Evolutionary conservation across 92 coral and sea anemone species (phyloP).

Genomic region (Umimayanthus kanabou): DNA sequence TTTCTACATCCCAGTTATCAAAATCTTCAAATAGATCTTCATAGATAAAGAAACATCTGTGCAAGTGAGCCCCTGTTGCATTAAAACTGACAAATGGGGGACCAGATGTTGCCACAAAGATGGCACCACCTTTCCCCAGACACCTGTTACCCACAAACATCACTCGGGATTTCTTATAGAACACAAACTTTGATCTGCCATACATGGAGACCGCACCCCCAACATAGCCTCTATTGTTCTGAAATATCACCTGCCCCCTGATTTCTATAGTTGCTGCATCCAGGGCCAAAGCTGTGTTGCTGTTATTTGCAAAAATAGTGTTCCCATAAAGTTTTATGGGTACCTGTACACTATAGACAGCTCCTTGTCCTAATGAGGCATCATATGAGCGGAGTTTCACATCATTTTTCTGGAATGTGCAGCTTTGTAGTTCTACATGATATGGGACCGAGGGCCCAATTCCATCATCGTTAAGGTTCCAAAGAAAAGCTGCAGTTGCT

Average conservation of each 20-base stretch:
- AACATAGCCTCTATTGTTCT: constrained; percentile 52
- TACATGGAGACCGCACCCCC: constrained; percentile 78
- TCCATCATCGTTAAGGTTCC: constrained; percentile 49
- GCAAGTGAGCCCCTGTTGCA: constrained; percentile 40
- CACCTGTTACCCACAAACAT: constrained; percentile 55
- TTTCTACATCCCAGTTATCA: constrained; percentile 60
- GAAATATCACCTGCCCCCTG: constrained; percentile 53
- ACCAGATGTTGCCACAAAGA: constrained; percentile 58
- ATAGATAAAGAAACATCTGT: constrained; percentile 62
- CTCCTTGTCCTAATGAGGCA: constrained; percentile 59
- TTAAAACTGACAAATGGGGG: constrained; percentile 58
- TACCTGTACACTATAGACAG: constrained; percentile 61
- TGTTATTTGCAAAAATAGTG: constrained; percentile 46
- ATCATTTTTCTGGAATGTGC: constrained; percentile 45
- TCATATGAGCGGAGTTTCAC: constrained; percentile 32
- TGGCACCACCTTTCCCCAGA: constrained; percentile 58
- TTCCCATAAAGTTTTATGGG: constrained; percentile 51
- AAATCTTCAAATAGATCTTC: constrained; percentile 41
- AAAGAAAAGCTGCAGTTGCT: constrained; percentile 63
- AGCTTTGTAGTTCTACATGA: constrained; percentile 46
- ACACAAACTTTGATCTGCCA: constrained; percentile 58
- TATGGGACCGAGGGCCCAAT: constrained; percentile 56
- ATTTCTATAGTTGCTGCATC: constrained; percentile 63
- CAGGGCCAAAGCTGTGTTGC: constrained; percentile 60
- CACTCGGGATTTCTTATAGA: constrained; percentile 52